A percentile compares a stretch with the other conserved stretches of the same genome.
These are phyloP conservation scores for Hiodon alosoides DNA, from an alignment of 2,113 vertebrate genomes.

Conservation along the genomic window DNA sequence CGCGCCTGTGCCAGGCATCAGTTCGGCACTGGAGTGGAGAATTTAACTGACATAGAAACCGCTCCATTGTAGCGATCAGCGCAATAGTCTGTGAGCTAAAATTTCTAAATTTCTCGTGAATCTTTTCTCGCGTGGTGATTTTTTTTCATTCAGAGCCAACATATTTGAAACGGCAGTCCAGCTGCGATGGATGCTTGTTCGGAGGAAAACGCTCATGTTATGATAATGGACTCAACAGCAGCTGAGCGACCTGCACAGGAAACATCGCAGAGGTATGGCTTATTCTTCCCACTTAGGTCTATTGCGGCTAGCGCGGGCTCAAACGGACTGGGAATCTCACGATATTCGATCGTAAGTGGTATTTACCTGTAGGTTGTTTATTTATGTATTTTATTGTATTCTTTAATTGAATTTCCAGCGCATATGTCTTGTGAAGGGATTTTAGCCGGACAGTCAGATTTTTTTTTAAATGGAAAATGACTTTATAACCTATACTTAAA, in stretches of 20 bases:
- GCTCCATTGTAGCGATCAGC: not conserved
- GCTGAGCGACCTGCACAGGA: constrained; percentile 47
- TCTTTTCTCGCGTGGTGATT: not conserved
- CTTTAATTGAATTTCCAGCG: not conserved
- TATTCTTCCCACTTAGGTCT: constrained; percentile 23
- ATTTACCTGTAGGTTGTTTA: not conserved
- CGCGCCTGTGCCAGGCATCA: constrained; percentile 44
- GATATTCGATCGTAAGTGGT: constrained; percentile 10
- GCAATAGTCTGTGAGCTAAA: not conserved
- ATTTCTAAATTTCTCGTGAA: not conserved
- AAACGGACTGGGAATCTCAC: not conserved
- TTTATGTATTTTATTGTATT: not conserved
- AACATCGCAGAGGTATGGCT: constrained; percentile 52
- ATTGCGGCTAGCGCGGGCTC: constrained; percentile 11
- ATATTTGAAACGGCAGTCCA: not conserved
- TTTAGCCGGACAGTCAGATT: not conserved
- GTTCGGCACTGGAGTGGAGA: constrained; percentile 38
- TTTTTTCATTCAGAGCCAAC: not conserved
- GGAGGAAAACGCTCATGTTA: constrained; percentile 55
- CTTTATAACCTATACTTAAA: not conserved
- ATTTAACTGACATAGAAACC: constrained; percentile 29
- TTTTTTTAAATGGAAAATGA: not conserved
- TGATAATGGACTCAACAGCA: constrained; percentile 50
- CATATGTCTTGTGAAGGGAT: not conserved
- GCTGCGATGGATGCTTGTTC: constrained; percentile 55